phyloP scores from a whole-genome alignment of 2,888 invertebrate genomes.

The Synanthedon vespiformis region DNA sequence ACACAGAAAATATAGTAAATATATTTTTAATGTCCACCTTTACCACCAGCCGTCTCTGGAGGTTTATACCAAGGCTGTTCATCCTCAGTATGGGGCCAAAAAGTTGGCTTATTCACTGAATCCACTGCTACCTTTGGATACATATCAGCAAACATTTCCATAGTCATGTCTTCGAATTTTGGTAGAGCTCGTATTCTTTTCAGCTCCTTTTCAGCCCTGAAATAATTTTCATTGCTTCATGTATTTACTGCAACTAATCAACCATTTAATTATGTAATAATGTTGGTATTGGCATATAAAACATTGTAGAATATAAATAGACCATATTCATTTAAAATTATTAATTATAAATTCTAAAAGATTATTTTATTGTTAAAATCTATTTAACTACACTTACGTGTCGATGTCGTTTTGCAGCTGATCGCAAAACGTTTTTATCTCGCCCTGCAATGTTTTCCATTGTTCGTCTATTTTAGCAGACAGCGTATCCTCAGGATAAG shows the following conservation, averaged over 20 bases:
- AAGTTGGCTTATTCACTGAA: constrained; percentile 38
- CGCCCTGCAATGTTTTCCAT: constrained; percentile 32
- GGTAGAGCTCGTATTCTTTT: constrained; percentile 36
- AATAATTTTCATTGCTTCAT: neutral
- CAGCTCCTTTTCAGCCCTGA: constrained; percentile 36
- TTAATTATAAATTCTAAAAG: too few species aligned
- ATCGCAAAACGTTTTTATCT: constrained; percentile 32
- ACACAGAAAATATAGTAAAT: neutral
- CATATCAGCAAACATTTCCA: constrained; percentile 42
- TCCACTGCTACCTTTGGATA: constrained; percentile 33
- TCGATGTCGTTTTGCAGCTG: constrained; percentile 31
- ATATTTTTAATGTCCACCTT: neutral
- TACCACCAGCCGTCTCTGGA: constrained; percentile 16
- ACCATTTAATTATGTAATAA: too few species aligned
- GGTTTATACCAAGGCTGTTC: constrained; percentile 39
- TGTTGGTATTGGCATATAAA: too few species aligned
- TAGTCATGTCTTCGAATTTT: constrained; percentile 41
- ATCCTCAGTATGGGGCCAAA: constrained; percentile 51
- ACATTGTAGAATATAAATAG: too few species aligned
- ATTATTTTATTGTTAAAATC: too few species aligned
- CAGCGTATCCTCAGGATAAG: constrained; percentile 38
- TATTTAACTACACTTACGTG: constrained; percentile 15
- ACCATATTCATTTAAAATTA: too few species aligned
- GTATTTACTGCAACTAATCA: too few species aligned
- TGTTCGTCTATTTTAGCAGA: constrained; percentile 39